These are phyloP conservation scores for Leptoteleia sp. DNA, from an alignment of 1,140 invertebrate genomes.

Conservation along the genomic window DNA sequence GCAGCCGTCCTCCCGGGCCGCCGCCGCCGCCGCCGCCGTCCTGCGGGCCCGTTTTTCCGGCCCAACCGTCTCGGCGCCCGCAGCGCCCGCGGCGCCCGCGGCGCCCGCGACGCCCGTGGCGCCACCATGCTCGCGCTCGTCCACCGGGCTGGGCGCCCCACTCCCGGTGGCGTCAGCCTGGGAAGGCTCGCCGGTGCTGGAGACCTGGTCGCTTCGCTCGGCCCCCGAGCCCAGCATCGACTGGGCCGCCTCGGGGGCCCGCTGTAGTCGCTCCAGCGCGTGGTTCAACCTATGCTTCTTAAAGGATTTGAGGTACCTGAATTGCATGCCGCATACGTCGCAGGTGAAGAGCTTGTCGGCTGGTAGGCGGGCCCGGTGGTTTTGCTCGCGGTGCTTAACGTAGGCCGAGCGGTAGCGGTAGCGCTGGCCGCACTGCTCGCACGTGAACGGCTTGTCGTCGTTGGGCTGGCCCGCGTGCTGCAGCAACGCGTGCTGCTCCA, in stretches of 20 bases:
- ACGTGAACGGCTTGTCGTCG: conserved; percentile 94
- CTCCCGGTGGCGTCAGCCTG: conserved; percentile 78
- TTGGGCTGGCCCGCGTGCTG: conserved; percentile 86
- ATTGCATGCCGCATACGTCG: conserved; percentile 94
- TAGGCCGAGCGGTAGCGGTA: conserved; percentile 94
- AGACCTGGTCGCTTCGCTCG: conserved; percentile 85
- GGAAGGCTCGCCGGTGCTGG: conserved; percentile 86
- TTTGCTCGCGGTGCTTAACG: conserved; percentile 93
- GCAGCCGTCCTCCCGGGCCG: too few relatives aligned
- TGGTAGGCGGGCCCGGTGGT: conserved; percentile 90
- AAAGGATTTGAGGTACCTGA: conserved; percentile 91
- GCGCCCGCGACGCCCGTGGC: conserved; percentile 65
- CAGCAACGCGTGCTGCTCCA: conserved; percentile 89
- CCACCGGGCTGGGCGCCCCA: conserved; percentile 68
- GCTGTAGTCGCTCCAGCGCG: conserved; percentile 88
- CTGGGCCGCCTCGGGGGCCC: conserved; percentile 67
- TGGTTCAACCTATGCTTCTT: conserved; percentile 94
- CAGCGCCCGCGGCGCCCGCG: conserved; percentile 68
- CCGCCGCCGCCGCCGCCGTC: too few relatives aligned
- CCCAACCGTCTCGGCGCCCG: conserved; percentile 65
- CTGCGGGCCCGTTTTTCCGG: too few relatives aligned
- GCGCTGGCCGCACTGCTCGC: conserved; percentile 93
- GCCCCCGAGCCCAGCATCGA: conserved; percentile 73
- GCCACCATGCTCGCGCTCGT: conserved; percentile 67
- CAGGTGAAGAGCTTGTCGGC: conserved; percentile 94